These are phyloP conservation scores for Lemur catta DNA, from an alignment of 2,797 vertebrate genomes.

Conservation along the genomic window DNA sequence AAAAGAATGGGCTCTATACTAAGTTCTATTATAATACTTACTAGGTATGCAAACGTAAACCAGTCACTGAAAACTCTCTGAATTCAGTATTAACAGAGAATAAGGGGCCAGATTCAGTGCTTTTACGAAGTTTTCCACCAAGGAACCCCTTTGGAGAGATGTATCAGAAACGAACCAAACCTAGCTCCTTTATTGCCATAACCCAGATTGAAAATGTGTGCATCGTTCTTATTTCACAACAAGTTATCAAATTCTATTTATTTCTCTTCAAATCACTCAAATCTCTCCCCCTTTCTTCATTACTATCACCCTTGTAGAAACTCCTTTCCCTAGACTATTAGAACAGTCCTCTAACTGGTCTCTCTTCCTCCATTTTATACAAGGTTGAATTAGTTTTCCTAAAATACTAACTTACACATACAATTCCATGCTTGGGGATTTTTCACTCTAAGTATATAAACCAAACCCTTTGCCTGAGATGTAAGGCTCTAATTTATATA, in stretches of 20 bases:
- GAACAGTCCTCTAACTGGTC: neutral
- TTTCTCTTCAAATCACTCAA: conserved; percentile 13
- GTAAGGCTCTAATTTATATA: neutral
- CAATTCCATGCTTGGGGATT: neutral
- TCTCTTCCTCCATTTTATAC: neutral
- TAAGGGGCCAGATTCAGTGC: neutral
- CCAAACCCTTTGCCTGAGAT: neutral
- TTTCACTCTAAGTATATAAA: neutral
- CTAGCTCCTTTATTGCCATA: neutral
- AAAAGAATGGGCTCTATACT: neutral
- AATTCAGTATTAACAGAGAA: neutral
- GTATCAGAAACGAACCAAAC: neutral
- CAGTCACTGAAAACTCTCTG: neutral
- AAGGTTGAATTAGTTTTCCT: neutral
- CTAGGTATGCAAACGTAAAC: neutral
- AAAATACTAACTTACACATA: conserved; percentile 1
- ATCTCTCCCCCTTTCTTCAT: neutral
- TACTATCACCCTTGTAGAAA: neutral
- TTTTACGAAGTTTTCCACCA: neutral
- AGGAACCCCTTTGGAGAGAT: neutral
- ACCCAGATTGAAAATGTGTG: neutral
- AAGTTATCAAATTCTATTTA: conserved; percentile 23
- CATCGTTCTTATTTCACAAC: neutral
- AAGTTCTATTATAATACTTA: neutral
- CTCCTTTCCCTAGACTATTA: neutral